phyloP scores from a whole-genome alignment of 2,113 vertebrate species.

The Arenaria interpres region DNA sequence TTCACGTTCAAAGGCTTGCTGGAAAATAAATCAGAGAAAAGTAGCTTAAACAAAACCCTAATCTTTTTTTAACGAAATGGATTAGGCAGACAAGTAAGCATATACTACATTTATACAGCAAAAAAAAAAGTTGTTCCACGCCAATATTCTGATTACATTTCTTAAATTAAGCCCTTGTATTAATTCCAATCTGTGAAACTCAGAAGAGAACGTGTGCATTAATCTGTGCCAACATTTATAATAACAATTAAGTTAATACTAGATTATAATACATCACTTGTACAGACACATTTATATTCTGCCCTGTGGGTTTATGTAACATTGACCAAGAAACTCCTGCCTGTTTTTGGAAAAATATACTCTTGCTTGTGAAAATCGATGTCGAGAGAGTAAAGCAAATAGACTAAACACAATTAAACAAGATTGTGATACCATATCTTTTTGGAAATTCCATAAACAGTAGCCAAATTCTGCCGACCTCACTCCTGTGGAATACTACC shows the following conservation, averaged over 20 bases:
- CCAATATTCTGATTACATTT: constrained; percentile 17
- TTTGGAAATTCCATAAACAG: background rate
- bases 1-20: constrained; percentile 17
- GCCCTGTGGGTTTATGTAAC: background rate
- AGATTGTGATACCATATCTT: background rate
- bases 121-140: constrained; percentile 11
- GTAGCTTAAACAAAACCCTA: background rate
- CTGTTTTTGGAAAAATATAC: background rate
- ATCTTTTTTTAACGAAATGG: constrained; percentile 28
- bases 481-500: background rate
- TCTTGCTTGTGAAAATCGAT: background rate
- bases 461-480: background rate
- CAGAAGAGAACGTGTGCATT: constrained; percentile 38
- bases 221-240: constrained; percentile 33
- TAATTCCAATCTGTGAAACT: constrained; percentile 31
- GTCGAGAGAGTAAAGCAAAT: background rate
- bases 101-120: background rate
- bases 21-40: constrained; percentile 2
- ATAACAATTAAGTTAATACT: constrained; percentile 46
- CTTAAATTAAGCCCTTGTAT: constrained; percentile 35
- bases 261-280: constrained; percentile 33
- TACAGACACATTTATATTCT: background rate
- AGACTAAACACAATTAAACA: background rate
- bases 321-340: background rate
- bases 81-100: constrained; percentile 4